Conservation (phyloP, 1,140 invertebrate genomes). For the Hirudo medicinalis region DNA sequence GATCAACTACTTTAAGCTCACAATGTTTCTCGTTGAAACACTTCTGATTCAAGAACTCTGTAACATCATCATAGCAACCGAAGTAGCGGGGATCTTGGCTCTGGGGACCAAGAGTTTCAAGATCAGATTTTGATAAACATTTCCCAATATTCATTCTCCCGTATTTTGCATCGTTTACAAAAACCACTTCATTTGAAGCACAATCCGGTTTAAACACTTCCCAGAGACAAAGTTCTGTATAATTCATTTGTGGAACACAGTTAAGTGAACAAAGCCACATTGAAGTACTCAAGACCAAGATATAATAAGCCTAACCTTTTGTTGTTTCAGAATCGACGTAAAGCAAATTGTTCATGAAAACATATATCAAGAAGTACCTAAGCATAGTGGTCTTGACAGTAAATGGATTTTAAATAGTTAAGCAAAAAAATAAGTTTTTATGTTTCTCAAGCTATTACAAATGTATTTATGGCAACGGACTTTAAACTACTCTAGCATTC, state of each 20-base stretch:
- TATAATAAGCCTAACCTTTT: no score
- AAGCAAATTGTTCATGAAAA: no score
- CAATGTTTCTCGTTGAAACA: not conserved
- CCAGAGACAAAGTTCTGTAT: not conserved
- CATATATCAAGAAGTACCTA: no score
- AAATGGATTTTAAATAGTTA: no score
- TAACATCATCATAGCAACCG: not conserved
- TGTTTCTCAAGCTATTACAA: no score
- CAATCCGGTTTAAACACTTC: not conserved
- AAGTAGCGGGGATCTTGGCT: not conserved
- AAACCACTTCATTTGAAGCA: not conserved
- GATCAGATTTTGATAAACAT: not conserved
- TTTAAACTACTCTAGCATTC: no score
- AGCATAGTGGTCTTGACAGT: no score
- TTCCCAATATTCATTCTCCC: slow-evolving; percentile 2
- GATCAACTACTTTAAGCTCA: not conserved
- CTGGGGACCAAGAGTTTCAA: not conserved
- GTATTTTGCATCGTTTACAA: not conserved
- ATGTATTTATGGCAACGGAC: no score
- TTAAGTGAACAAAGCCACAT: not conserved
- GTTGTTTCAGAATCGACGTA: no score
- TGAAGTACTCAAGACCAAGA: no score
- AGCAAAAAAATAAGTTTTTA: no score
- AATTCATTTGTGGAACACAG: not conserved
- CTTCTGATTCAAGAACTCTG: not conserved